Evolutionary conservation across 2,113 vertebrate species (phyloP).

Genomic region (Halcyon senegalensis): DNA sequence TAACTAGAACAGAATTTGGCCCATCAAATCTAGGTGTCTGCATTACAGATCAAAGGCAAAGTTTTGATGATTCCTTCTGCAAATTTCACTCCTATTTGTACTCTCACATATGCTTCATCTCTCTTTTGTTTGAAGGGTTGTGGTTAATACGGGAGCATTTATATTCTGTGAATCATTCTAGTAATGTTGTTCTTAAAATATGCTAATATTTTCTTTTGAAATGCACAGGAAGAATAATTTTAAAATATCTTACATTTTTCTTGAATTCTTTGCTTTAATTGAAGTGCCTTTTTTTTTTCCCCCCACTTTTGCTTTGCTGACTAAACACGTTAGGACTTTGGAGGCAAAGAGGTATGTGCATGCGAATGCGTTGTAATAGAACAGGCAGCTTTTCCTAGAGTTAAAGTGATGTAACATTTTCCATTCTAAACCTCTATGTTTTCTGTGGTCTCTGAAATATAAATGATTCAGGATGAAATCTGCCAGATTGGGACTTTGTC

Average conservation of each 20-base stretch:
- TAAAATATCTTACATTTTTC: conserved; percentile 41
- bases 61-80: neutral
- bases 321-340: conserved; percentile 13
- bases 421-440: conserved; percentile 24
- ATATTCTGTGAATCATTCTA: neutral
- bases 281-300: neutral
- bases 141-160: neutral
- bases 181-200: conserved; percentile 16
- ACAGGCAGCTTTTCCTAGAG: conserved; percentile 17
- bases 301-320: conserved; percentile 10
- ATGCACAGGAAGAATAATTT: conserved; percentile 22
- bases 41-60: conserved; percentile 10
- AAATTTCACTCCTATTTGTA: conserved; percentile 13
- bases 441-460: conserved; percentile 49
- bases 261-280: conserved; percentile 22
- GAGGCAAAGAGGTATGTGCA: conserved; percentile 24
- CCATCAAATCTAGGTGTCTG: neutral
- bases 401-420: conserved; percentile 23
- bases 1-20: neutral
- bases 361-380: neutral
- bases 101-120: conserved; percentile 4
- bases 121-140: conserved; percentile 22
- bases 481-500: neutral
- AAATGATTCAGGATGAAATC: conserved; percentile 57
- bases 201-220: conserved; percentile 67